Evolutionary conservation across 2,888 invertebrate genomes (phyloP).

Genomic region (Invenusta paracnida): DNA sequence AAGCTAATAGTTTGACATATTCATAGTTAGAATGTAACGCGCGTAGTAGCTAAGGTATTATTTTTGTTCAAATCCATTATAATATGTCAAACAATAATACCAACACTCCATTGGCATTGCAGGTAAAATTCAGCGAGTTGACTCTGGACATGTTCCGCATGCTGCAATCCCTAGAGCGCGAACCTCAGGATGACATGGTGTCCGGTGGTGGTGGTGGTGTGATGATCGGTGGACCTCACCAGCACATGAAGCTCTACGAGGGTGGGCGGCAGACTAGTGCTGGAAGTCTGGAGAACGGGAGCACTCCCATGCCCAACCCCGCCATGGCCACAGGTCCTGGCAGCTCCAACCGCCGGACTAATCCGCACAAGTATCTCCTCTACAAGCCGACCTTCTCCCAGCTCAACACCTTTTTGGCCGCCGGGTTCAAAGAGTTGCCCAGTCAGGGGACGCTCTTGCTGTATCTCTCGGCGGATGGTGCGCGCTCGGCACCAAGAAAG

Average conservation of each 20-base stretch:
- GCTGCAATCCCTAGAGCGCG: constrained; percentile 86
- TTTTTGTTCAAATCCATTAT: too few relatives aligned
- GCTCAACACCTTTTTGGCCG: constrained; percentile 77
- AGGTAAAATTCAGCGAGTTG: constrained; percentile 87
- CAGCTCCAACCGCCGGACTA: constrained; percentile 67
- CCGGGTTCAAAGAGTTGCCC: constrained; percentile 81
- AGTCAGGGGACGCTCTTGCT: constrained; percentile 81
- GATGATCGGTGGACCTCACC: not conserved
- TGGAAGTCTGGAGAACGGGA: not conserved
- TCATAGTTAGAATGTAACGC: too few relatives aligned
- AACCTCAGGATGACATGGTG: constrained; percentile 72
- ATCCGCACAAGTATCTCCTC: constrained; percentile 90
- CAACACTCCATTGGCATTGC: too few relatives aligned
- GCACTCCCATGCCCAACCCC: constrained; percentile 30
- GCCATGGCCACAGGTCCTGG: not conserved
- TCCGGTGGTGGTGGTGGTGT: not conserved
- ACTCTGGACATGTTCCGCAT: constrained; percentile 97
- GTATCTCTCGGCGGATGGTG: constrained; percentile 83
- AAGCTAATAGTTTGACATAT: too few relatives aligned
- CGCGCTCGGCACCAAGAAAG: constrained; percentile 68
- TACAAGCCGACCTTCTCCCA: constrained; percentile 91
- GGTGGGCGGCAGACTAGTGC: constrained; percentile 2
- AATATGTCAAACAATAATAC: too few relatives aligned
- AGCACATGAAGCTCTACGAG: constrained; percentile 1
- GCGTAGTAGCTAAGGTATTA: too few relatives aligned